A percentile compares a stretch with the other conserved stretches of the same genome.
Evolutionary conservation across 2,888 invertebrate species (phyloP).

Genomic region (Apamea anceps): DNA sequence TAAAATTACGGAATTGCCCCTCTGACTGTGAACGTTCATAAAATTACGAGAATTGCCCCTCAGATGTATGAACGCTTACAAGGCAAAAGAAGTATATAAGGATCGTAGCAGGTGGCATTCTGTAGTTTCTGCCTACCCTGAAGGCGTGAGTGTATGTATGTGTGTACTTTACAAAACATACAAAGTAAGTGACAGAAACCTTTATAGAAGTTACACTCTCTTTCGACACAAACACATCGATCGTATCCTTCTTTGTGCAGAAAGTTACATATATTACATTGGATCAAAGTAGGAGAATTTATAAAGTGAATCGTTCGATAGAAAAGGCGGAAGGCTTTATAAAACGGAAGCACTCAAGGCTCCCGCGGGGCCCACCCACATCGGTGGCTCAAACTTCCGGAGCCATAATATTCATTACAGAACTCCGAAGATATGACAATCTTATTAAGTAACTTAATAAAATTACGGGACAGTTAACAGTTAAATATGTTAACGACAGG

Average conservation of each 20-base stretch:
- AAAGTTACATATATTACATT: conserved; percentile 9
- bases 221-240: conserved; percentile 2
- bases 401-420: conserved; percentile 56
- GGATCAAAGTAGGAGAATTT: conserved; percentile 17
- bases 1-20: too few species aligned
- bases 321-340: conserved; percentile 58
- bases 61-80: background rate
- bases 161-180: background rate
- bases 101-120: too few species aligned
- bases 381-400: conserved; percentile 58
- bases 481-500: conserved; percentile 43
- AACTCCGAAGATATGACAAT: conserved; percentile 57
- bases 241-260: background rate
- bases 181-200: background rate
- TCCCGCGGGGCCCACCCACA: conserved; percentile 61
- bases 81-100: background rate
- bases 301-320: conserved; percentile 39
- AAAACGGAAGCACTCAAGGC: conserved; percentile 58
- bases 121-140: too few species aligned
- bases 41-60: too few species aligned
- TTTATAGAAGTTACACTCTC: background rate
- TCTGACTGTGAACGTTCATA: too few species aligned
- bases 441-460: conserved; percentile 56
- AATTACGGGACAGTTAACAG: conserved; percentile 50
- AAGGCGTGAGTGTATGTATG: background rate